Conservation (phyloP, 2,888 invertebrate genomes). For the Latheticus oryzae region DNA sequence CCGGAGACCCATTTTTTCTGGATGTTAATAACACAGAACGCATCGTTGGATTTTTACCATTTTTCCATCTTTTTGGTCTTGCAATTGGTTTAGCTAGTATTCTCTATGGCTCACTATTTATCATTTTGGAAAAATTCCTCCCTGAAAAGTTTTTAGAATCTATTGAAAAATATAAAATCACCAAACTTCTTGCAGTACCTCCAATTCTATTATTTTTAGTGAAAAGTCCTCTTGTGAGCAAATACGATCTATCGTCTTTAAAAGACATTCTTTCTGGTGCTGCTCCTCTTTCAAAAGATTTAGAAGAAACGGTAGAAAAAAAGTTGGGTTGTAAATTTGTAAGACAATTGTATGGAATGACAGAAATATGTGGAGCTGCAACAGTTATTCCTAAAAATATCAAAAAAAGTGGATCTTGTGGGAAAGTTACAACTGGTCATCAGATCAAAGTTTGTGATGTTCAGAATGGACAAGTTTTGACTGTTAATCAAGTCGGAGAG, state of each 20-base stretch:
- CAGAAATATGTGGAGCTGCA: slow-evolving; percentile 75
- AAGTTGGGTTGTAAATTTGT: slow-evolving; percentile 29
- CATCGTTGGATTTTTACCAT: slow-evolving; percentile 22
- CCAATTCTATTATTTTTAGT: slow-evolving; percentile 31
- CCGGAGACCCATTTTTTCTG: slow-evolving; percentile 2
- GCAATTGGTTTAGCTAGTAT: slow-evolving; percentile 6
- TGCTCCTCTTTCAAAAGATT: slow-evolving; percentile 16
- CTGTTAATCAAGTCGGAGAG: slow-evolving; percentile 77
- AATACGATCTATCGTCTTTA: slow-evolving; percentile 34
- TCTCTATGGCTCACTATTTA: slow-evolving; percentile 6
- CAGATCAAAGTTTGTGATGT: slow-evolving; percentile 71
- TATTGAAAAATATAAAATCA: slow-evolving; percentile 28
- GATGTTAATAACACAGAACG: slow-evolving; percentile 11
- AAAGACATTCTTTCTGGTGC: slow-evolving; percentile 31
- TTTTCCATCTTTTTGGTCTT: slow-evolving; percentile 34
- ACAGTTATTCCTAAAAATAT: slow-evolving; percentile 58
- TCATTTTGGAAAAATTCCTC: slow-evolving; percentile 1
- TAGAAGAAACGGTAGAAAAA: slow-evolving; percentile 22
- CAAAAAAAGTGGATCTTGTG: slow-evolving; percentile 71
- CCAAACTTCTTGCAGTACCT: slow-evolving; percentile 33
- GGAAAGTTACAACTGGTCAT: slow-evolving; percentile 70
- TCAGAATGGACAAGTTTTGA: slow-evolving; percentile 70
- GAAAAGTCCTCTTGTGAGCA: slow-evolving; percentile 28
- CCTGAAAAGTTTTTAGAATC: slow-evolving; percentile 27
- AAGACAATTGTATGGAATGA: slow-evolving; percentile 33